Conservation (phyloP, 2,888 invertebrate genomes). For the Julus scandinavius region DNA sequence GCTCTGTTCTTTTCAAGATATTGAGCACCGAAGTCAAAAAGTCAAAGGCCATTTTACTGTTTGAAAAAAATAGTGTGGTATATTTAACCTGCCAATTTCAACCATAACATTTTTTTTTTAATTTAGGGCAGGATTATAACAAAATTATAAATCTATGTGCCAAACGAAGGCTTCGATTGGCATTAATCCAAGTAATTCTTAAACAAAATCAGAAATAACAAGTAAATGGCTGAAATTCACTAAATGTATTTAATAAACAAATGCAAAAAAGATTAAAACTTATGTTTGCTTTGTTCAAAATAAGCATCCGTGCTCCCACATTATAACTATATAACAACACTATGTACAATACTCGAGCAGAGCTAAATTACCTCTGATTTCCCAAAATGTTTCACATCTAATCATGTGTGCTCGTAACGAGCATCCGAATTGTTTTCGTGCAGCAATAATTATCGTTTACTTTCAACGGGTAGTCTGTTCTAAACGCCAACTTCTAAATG, state of each 20-base stretch:
- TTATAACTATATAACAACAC: not conserved
- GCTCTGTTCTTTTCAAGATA: too few species aligned
- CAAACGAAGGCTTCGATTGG: not conserved
- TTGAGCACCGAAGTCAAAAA: too few species aligned
- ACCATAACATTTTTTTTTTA: not conserved
- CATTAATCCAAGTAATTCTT: not conserved
- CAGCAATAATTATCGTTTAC: not conserved
- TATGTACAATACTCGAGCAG: not conserved
- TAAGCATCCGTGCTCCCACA: slow-evolving; percentile 36
- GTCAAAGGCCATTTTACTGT: too few species aligned
- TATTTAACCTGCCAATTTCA: not conserved
- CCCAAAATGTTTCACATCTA: not conserved
- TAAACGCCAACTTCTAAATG: not conserved
- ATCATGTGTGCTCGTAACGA: not conserved
- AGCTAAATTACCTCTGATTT: not conserved
- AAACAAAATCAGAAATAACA: not conserved
- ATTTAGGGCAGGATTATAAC: too few species aligned
- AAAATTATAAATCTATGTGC: too few species aligned
- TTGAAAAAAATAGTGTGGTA: too few species aligned
- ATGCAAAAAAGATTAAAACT: slow-evolving; percentile 34
- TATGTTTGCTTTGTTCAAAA: slow-evolving; percentile 24
- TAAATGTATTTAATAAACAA: slow-evolving; percentile 42
- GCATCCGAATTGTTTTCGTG: not conserved
- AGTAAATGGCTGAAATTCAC: not conserved
- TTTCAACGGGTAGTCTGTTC: not conserved